Evolutionary conservation across 2,797 vertebrate species (phyloP).

Genomic region (Sternotherus odoratus): DNA sequence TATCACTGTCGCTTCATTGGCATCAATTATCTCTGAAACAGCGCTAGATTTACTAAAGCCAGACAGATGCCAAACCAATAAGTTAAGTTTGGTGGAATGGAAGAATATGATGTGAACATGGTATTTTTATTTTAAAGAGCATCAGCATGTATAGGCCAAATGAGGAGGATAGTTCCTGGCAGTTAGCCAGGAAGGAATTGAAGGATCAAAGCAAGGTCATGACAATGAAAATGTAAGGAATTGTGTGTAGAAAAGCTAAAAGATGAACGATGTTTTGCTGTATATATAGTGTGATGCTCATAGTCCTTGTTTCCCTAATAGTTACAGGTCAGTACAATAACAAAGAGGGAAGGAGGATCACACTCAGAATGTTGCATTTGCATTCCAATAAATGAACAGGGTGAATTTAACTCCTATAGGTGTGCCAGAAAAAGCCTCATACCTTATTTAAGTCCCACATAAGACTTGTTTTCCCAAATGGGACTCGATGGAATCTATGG

Average conservation of each 20-base stretch:
- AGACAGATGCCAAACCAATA: constrained; percentile 53
- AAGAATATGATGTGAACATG: constrained; percentile 43
- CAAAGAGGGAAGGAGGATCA: no score
- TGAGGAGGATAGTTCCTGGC: neutral
- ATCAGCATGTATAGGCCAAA: neutral
- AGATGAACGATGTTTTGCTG: neutral
- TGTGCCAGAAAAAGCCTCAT: neutral
- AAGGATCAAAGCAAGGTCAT: neutral
- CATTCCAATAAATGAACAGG: neutral
- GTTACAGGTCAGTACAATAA: neutral
- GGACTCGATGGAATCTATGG: neutral
- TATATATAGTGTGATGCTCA: neutral
- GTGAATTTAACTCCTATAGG: constrained; percentile 7
- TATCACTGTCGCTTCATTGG: neutral
- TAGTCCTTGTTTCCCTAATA: neutral
- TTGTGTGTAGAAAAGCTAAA: neutral
- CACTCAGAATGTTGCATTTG: neutral
- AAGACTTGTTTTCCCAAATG: neutral
- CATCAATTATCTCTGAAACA: neutral
- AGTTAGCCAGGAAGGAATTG: neutral
- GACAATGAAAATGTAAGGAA: constrained; percentile 9
- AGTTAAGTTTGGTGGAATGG: constrained; percentile 32
- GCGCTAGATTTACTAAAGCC: constrained; percentile 59
- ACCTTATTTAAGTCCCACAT: neutral
- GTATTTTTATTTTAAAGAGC: constrained; percentile 58